Evolutionary conservation across 1,140 invertebrate species (phyloP).

Genomic region (Ceratosolen solmsi): DNA sequence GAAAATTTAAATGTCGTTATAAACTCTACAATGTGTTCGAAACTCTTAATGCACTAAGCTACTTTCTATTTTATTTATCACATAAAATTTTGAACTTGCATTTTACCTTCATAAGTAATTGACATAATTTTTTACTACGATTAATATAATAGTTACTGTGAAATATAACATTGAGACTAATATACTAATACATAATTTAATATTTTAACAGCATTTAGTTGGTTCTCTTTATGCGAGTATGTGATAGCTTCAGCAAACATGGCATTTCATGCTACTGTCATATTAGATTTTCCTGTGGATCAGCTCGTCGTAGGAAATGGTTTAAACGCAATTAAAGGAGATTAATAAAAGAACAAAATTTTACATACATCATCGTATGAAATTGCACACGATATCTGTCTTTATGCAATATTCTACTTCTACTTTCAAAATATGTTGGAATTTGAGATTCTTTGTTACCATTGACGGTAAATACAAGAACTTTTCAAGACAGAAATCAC

Average conservation of each 20-base stretch:
- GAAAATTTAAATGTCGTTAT: too few species aligned
- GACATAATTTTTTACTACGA: too few species aligned
- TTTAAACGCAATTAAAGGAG: conserved; percentile 66
- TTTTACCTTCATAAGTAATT: too few species aligned
- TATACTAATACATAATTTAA: conserved; percentile 45
- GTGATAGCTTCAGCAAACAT: conserved; percentile 92
- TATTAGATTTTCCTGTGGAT: conserved; percentile 88
- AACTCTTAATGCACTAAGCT: too few species aligned
- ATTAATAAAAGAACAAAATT: conserved; percentile 63
- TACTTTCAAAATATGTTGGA: conserved; percentile 3
- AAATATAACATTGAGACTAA: neutral
- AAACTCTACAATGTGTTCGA: too few species aligned
- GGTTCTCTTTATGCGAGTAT: conserved; percentile 94
- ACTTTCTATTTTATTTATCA: too few species aligned
- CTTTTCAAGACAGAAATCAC: neutral
- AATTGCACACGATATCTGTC: conserved; percentile 38
- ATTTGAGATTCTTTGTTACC: conserved; percentile 14
- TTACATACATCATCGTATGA: conserved; percentile 34
- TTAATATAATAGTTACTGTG: neutral
- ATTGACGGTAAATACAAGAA: neutral
- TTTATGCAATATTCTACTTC: conserved; percentile 60
- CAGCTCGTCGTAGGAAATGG: conserved; percentile 82
- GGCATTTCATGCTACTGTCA: conserved; percentile 90
- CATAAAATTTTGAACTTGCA: too few species aligned
- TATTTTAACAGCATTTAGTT: conserved; percentile 85